A percentile compares a stretch with the other conserved stretches of the same genome.
Evolutionary conservation across 2,888 invertebrate species (phyloP).

Genomic region (Polyploca ridens): DNA sequence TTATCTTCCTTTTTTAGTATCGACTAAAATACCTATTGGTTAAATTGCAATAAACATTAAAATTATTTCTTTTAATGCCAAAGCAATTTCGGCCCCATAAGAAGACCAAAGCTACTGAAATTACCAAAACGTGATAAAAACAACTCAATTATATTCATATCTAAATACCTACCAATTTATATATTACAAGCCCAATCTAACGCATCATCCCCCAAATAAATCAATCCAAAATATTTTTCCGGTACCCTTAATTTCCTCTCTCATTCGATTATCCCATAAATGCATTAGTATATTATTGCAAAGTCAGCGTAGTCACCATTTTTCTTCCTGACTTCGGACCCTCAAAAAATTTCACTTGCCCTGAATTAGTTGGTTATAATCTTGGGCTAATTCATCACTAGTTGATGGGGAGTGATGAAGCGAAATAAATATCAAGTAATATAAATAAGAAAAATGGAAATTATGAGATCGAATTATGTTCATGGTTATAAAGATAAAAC

Average conservation of each 20-base stretch:
- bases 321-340: conserved; percentile 68
- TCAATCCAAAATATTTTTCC: conserved; percentile 55
- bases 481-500: no score
- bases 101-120: no score
- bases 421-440: conserved; percentile 47
- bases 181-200: conserved; percentile 16
- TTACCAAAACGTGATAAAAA: no score
- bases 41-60: no score
- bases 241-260: conserved; percentile 64
- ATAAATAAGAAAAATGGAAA: not conserved
- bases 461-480: no score
- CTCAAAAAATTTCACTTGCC: conserved; percentile 70
- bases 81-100: no score
- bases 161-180: not conserved
- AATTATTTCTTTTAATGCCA: no score
- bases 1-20: no score
- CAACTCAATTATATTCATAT: no score
- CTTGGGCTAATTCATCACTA: conserved; percentile 71
- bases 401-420: conserved; percentile 56
- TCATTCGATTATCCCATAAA: conserved; percentile 71
- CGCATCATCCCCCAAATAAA: conserved; percentile 44
- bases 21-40: no score
- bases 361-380: conserved; percentile 66
- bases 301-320: conserved; percentile 70
- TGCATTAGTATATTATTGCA: conserved; percentile 60